Conservation (phyloP, 2,888 invertebrate species). For the Habroteleia sp. region DNA sequence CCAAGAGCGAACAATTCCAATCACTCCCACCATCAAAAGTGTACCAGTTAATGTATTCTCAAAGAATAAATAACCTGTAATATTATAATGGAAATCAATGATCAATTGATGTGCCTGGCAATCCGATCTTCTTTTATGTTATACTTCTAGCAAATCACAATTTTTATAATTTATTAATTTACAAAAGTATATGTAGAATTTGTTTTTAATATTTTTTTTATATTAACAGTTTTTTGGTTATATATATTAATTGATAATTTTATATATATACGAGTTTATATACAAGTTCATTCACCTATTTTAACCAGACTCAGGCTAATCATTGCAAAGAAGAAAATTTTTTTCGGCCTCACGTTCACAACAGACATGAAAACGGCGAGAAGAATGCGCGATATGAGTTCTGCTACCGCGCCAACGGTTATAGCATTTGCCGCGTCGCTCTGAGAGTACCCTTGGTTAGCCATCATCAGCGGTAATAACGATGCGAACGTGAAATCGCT, state of each 20-base stretch:
- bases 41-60: constrained; percentile 83
- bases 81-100: no score
- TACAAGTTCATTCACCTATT: constrained; percentile 85
- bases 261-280: no score
- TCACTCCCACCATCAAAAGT: constrained; percentile 83
- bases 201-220: constrained; percentile 3
- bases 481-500: constrained; percentile 88
- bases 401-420: constrained; percentile 86
- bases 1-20: constrained; percentile 87
- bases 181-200: no score
- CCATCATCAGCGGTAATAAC: constrained; percentile 85
- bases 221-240: no score
- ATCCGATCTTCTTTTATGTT: no score
- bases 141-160: no score
- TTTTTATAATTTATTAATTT: no score
- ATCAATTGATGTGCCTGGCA: no score
- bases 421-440: constrained; percentile 86
- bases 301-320: constrained; percentile 86
- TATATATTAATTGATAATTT: constrained; percentile 4
- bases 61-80: constrained; percentile 84
- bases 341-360: constrained; percentile 84
- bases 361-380: constrained; percentile 85
- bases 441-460: constrained; percentile 83
- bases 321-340: constrained; percentile 86
- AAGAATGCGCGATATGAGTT: constrained; percentile 85